Evolutionary conservation across 2,797 vertebrate species (phyloP), one percentile per base, ranked within the genome.

Genomic region (Enteromius unitaeniatus): DNA sequence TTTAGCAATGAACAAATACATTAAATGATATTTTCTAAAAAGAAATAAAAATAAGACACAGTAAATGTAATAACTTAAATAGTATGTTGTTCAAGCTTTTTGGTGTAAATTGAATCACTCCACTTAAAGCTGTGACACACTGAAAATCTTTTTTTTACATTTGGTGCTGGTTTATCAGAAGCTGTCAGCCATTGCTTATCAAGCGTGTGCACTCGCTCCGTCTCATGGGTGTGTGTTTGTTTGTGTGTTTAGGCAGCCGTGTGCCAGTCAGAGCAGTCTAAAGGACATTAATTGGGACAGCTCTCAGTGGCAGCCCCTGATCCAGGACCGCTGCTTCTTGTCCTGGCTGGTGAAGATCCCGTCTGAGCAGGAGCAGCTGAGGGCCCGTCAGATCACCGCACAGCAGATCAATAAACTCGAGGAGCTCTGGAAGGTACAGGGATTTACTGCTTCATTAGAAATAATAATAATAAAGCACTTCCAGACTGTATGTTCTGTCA

Each of bases 221-320:
- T 47, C 62, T 78, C 28, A 53, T 72, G 65, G 9, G 62, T 80
- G 19, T 31, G 21, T 85, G 26, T 87, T 6, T 90, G 80, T 85
- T 79, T 83, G 82, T 82, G 45, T 68, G 76, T 87, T 82, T 89
- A 99, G 98, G 92, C 98, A 99, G 93, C 98, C 98, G 0, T 99
- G 98, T 91, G 98, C 98, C 84, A 99, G 98, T 90, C 98, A 99
- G 93, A 99, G 98, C 94, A 99, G 98, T 92, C 88, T 99, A 85
- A 99, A 99, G 94, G 98, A 99, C 90, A 99, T 99, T 93, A 99
- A 99, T 90, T 99, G 98, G 98, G 98, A 99, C 94, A 99, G 98
- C 79, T 99, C 98, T 0, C 98, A 99, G 92, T 99, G 98, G 98
- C 98, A 99, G 89, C 97, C 98, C 0, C 95, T 99, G 75, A 99